A percentile compares a stretch with the other conserved stretches of the same genome.
These are phyloP conservation scores for Parnassius mnemosyne DNA, from an alignment of 2,888 invertebrate species.

Conservation along the genomic window DNA sequence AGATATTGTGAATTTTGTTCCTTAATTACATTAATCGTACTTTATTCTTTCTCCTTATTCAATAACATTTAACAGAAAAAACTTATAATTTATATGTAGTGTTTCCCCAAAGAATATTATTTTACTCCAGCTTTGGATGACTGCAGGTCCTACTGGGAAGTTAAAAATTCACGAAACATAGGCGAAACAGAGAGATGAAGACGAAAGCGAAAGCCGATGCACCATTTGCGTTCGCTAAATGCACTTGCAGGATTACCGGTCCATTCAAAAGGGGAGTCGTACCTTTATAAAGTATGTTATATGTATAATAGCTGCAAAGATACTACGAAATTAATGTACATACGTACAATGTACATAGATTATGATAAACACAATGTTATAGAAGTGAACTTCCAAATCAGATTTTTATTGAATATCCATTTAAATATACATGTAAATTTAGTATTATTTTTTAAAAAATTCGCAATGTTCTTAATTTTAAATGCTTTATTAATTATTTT, in stretches of 20 bases:
- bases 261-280: conserved; percentile 23
- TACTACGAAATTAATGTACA: conserved; percentile 9
- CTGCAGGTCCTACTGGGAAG: conserved; percentile 53
- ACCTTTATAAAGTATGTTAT: too few relatives aligned
- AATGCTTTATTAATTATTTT: too few relatives aligned
- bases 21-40: too few relatives aligned
- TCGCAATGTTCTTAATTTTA: too few relatives aligned
- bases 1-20: too few relatives aligned
- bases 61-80: neutral
- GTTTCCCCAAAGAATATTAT: conserved; percentile 33
- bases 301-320: too few relatives aligned
- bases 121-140: conserved; percentile 35
- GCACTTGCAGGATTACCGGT: conserved; percentile 38
- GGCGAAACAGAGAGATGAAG: conserved; percentile 55
- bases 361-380: neutral
- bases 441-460: too few relatives aligned
- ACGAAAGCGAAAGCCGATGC: conserved; percentile 37
- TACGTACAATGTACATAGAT: neutral
- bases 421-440: too few relatives aligned
- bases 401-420: too few relatives aligned
- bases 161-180: conserved; percentile 72
- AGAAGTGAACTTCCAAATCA: conserved; percentile 33
- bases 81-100: neutral
- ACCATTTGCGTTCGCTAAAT: conserved; percentile 53
- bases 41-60: too few relatives aligned